These are phyloP conservation scores for Tychaedon coryphoeus DNA, from an alignment of 2,113 vertebrate genomes.

Conservation along the genomic window DNA sequence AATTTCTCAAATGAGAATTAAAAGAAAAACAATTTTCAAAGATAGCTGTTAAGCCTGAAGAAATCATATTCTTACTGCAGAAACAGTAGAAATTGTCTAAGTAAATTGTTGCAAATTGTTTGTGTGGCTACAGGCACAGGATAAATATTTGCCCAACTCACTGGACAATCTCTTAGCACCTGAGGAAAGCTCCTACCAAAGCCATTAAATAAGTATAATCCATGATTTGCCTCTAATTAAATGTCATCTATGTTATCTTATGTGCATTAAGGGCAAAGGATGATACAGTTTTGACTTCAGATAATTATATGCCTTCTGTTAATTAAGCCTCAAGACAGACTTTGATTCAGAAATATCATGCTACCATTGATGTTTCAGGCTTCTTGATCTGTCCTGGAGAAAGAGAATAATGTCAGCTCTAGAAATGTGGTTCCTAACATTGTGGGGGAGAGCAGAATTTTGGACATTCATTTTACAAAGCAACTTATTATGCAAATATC, in stretches of 20 bases:
- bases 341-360: conserved; percentile 11
- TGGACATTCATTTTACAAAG: not conserved
- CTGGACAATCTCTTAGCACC: not conserved
- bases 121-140: not conserved
- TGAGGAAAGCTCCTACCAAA: not conserved
- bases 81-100: not conserved
- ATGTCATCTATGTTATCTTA: conserved; percentile 31
- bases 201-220: conserved; percentile 25
- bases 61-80: not conserved
- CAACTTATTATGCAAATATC: conserved; percentile 18
- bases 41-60: not conserved
- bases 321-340: conserved; percentile 23
- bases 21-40: not conserved
- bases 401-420: not conserved
- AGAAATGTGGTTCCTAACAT: not conserved
- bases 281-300: conserved; percentile 36
- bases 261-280: conserved; percentile 19
- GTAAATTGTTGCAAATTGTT: not conserved
- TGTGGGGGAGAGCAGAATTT: not conserved
- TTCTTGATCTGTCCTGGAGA: not conserved
- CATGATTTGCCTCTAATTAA: conserved; percentile 37
- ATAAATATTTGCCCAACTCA: not conserved
- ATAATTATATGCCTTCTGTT: not conserved
- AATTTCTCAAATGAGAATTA: not conserved
- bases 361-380: not conserved